These are phyloP conservation scores for Platynereis dumerilii DNA, from an alignment of 2,888 invertebrate species.

Conservation along the genomic window DNA sequence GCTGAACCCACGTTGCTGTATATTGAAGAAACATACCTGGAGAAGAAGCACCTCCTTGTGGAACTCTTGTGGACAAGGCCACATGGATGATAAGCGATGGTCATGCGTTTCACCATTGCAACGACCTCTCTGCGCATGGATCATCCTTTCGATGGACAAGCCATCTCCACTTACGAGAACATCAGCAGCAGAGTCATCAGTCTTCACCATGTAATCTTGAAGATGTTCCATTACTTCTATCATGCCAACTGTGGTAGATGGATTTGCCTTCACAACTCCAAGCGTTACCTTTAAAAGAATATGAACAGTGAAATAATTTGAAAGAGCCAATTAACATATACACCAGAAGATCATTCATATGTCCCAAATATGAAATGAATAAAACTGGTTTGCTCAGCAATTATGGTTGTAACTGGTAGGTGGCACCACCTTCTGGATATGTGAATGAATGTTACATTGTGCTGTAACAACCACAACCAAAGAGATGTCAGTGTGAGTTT, in stretches of 20 bases:
- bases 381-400: too few relatives aligned
- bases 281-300: conserved; percentile 7
- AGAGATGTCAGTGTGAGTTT: too few relatives aligned
- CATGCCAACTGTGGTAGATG: conserved; percentile 4
- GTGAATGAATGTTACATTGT: too few relatives aligned
- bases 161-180: conserved; percentile 9
- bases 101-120: not conserved
- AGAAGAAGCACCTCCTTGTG: not conserved
- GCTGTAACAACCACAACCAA: too few relatives aligned
- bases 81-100: not conserved
- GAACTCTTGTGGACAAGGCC: not conserved
- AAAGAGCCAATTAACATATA: too few relatives aligned
- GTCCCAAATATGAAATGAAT: too few relatives aligned
- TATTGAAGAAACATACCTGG: not conserved
- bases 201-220: not conserved
- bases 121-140: conserved; percentile 3
- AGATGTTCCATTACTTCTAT: conserved; percentile 12
- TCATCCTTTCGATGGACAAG: conserved; percentile 14
- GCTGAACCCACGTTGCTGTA: too few relatives aligned
- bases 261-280: conserved; percentile 12
- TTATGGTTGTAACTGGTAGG: too few relatives aligned
- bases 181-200: not conserved
- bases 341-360: too few relatives aligned
- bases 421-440: too few relatives aligned
- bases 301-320: too few relatives aligned